Percentiles rank a stretch among this genome's conserved stretches.
These are phyloP conservation scores for Gerris buenoi DNA, from an alignment of 1,140 invertebrate species.

Conservation along the genomic window DNA sequence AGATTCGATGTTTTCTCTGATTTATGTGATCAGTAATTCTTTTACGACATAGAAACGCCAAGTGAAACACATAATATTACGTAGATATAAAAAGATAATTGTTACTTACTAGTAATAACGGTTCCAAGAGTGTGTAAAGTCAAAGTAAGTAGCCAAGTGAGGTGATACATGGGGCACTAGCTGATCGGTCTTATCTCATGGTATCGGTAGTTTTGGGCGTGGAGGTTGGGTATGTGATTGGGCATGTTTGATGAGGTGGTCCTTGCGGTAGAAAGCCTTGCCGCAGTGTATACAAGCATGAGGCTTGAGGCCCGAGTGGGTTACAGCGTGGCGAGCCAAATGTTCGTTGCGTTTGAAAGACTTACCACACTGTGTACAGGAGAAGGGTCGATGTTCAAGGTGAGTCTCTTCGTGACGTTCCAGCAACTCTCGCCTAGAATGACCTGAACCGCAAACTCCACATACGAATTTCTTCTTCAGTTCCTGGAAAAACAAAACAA, in stretches of 20 bases:
- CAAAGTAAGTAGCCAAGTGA: background rate
- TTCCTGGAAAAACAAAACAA: background rate
- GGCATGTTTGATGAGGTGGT: conserved; percentile 45
- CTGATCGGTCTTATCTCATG: background rate
- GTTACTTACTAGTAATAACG: background rate
- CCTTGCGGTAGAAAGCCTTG: conserved; percentile 69
- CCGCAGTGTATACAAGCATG: conserved; percentile 63
- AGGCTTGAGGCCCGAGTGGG: conserved; percentile 67
- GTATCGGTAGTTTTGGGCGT: background rate
- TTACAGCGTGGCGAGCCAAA: conserved; percentile 63
- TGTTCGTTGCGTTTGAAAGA: conserved; percentile 73
- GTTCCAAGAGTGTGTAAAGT: background rate
- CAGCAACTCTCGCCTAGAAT: conserved; percentile 25
- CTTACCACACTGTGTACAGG: conserved; percentile 66
- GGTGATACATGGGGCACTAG: background rate
- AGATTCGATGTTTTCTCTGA: too few species aligned
- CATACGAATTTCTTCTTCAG: conserved; percentile 21
- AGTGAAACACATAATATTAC: too few species aligned
- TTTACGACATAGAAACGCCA: too few species aligned
- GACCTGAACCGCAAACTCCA: conserved; percentile 25
- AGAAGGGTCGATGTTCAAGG: conserved; percentile 34
- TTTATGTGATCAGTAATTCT: too few species aligned
- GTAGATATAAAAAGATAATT: too few species aligned
- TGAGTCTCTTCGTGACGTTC: conserved; percentile 24
- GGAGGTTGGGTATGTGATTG: conserved; percentile 38